Conservation (phyloP, 2,888 invertebrate species). For the Teleiodes luculella region DNA sequence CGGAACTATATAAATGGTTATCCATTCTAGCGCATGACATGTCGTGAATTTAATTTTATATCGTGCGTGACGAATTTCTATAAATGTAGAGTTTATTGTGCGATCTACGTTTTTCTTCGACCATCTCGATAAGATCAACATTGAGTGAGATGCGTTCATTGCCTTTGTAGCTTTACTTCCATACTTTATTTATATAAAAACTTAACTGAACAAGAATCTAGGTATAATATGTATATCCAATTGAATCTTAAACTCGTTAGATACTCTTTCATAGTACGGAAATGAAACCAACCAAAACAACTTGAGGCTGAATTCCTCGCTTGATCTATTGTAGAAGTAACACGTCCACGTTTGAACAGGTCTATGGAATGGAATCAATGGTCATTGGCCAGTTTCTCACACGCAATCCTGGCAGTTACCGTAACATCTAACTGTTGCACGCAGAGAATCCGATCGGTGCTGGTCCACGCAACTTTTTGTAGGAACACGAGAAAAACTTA, state of each 20-base stretch:
- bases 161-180: no score
- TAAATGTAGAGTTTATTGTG: constrained; percentile 25
- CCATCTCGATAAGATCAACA: neutral
- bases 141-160: no score
- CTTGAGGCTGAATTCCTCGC: no score
- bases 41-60: constrained; percentile 7
- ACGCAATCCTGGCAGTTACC: constrained; percentile 36
- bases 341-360: neutral
- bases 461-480: constrained; percentile 38
- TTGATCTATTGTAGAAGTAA: no score
- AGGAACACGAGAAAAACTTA: constrained; percentile 5
- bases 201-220: no score
- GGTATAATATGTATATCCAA: no score
- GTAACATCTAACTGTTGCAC: constrained; percentile 61
- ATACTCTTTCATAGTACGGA: no score
- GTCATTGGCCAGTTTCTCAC: constrained; percentile 9
- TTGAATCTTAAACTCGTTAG: no score
- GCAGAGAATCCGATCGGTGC: constrained; percentile 35
- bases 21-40: constrained; percentile 4
- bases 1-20: constrained; percentile 31
- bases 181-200: no score
- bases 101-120: neutral
- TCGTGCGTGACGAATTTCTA: constrained; percentile 46
- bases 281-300: no score
- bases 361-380: constrained; percentile 16